These are phyloP conservation scores for Macropus fuliginosus DNA, from an alignment of 2,797 vertebrate genomes.

Conservation along the genomic window DNA sequence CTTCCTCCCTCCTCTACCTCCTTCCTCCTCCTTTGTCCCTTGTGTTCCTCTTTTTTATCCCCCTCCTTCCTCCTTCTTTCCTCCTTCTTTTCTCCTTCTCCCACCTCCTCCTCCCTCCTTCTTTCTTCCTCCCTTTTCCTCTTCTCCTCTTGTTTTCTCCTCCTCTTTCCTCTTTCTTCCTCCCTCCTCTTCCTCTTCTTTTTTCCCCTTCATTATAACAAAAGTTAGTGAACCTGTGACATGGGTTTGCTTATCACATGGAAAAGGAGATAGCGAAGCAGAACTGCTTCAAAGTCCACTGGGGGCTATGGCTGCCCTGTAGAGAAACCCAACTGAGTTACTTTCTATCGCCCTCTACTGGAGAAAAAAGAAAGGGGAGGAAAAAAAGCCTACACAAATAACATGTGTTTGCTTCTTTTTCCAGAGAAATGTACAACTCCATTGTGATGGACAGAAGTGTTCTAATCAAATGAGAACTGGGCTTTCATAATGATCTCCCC, in stretches of 20 bases:
- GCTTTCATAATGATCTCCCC: fast-evolving
- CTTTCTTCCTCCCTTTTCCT: background rate
- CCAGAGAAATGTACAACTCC: fast-evolving
- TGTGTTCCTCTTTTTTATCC: background rate
- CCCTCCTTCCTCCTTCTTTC: background rate
- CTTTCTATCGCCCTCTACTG: constrained; percentile 10
- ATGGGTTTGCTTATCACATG: background rate
- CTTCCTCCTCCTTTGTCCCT: background rate
- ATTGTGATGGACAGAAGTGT: background rate
- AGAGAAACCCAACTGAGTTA: fast-evolving
- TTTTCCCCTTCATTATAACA: too few relatives aligned
- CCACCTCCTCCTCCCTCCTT: fast-evolving
- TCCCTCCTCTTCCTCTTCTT: background rate
- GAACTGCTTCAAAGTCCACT: background rate
- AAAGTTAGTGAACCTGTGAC: background rate
- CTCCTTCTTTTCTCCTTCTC: background rate
- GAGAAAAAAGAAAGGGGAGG: background rate
- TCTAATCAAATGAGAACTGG: background rate
- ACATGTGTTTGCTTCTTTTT: background rate
- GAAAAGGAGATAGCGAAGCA: background rate
- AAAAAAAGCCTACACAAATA: background rate
- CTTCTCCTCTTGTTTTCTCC: too few relatives aligned
- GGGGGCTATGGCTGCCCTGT: fast-evolving
- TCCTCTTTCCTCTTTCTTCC: background rate
- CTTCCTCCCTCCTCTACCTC: background rate